These are phyloP conservation scores for Lordiphosa clarofinis DNA, from an alignment of 1,140 invertebrate species.

Conservation along the genomic window DNA sequence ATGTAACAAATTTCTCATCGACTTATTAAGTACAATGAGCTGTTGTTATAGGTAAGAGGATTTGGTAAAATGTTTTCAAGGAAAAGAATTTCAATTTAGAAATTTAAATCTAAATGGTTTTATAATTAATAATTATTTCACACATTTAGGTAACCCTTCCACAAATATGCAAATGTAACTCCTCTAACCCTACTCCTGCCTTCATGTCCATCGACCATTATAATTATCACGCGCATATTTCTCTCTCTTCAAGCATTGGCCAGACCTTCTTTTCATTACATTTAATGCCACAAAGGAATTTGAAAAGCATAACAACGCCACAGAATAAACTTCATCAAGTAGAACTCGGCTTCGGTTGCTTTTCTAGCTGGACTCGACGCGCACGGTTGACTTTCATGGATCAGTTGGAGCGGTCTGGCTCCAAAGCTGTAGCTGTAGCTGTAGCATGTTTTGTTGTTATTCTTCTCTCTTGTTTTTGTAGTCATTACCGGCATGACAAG, in stretches of 20 bases:
- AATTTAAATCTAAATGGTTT: slow-evolving; percentile 16
- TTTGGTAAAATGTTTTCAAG: slow-evolving; percentile 28
- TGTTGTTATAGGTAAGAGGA: slow-evolving; percentile 68
- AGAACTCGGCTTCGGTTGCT: slow-evolving; percentile 40
- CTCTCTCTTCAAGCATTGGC: slow-evolving; percentile 47
- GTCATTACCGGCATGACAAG: slow-evolving; percentile 79
- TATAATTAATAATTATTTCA: slow-evolving; percentile 39
- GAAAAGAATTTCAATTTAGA: too few species aligned
- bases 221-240: slow-evolving; percentile 65
- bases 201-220: slow-evolving; percentile 67
- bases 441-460: slow-evolving; percentile 51
- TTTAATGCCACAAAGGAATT: slow-evolving; percentile 76
- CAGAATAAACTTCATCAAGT: slow-evolving; percentile 45
- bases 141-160: neutral
- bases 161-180: slow-evolving; percentile 9
- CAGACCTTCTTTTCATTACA: slow-evolving; percentile 70
- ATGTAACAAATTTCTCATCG: too few species aligned
- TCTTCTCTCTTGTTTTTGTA: slow-evolving; percentile 41
- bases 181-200: slow-evolving; percentile 17
- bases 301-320: slow-evolving; percentile 72
- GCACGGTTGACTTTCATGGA: slow-evolving; percentile 76
- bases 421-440: too few species aligned
- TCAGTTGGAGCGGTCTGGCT: slow-evolving; percentile 73
- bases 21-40: slow-evolving; percentile 63
- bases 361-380: slow-evolving; percentile 38